Evolutionary conservation across 2,888 invertebrate genomes (phyloP), one percentile per base, ranked within the genome.

Genomic region (Scrobipalpa atriplicella): DNA sequence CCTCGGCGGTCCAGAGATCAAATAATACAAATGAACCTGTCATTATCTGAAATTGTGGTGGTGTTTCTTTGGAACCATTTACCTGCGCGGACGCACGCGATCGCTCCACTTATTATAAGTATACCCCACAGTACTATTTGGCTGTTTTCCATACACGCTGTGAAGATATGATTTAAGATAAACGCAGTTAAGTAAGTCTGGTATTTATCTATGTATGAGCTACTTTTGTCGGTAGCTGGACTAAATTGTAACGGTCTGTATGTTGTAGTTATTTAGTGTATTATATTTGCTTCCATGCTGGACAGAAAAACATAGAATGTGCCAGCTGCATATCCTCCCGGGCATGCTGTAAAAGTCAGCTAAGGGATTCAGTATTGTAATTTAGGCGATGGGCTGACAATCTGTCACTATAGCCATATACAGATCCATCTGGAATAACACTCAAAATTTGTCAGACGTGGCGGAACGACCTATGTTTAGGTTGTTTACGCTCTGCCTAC

Each of bases 11-110:
- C 73, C 70, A 68, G 67, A 75, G 78, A 75, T 82, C 81, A 80
- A 82, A 82, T 79, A 81, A 81, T 80, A 82, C 80, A 82, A 82
- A 82, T 81, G 78, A 78, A 78, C 77, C 80, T 81, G 80, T 83
- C 81, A 83, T 84, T 83, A 82, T 81, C 73, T 75, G 75, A 79
- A 82, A 81, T 83, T 79, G 79, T 77, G 71, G 71, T 68, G 71
- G 66, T 68, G 73, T 72, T 75, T 71, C 75, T 72, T 69, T 69
- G 71, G 72, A 74, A 73, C 71, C 70, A 70, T 76, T 70, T 70
- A 71, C 70, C 56, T 63, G 70, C 62, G 66, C 60, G 67, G 66
- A 60, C 70, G 71, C 77, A 75, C 76, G 78, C 75, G 73, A 76
- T 54, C 60, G 21, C 39, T 62, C 67, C 66, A 66, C 62, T 66